Base-by-base conservation (phyloP, 2,113 vertebrate genomes). In the Mormyrus lacerda region DNA sequence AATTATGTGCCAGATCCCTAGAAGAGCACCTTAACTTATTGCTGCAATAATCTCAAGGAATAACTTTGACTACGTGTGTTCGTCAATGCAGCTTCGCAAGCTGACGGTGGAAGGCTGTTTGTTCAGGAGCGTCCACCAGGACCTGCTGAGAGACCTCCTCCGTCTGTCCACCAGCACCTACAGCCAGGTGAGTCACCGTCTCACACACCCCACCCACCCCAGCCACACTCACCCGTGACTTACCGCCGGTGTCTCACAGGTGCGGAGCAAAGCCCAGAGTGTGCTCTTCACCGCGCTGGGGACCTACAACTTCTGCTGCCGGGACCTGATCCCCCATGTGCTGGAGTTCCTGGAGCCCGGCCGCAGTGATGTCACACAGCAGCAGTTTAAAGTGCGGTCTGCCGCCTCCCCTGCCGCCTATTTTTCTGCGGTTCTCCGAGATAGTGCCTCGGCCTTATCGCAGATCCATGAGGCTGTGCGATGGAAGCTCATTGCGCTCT, bases 241-340 rank as follows among this genome's bases (percentile, higher is more conserved):
- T 2, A 55, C 50, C 47, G 15, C 50, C 47, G n/a, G 87, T 82
- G 61, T 92, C 73, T 73, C 88, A 0, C 93, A 99, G 98, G 97
- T 99, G 87, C 97, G 98, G 93, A 99, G 96, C 93, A 97, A 96
- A 95, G 98, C 98, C 93, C 98, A 99, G 91, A 97, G 95, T 89
- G 97, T 97, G 11, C 96, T 99, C 92, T 99, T 98, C 95, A 95
- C 96, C n/a, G 97, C 97, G 27, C 94, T 99, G 91, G 97, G 97
- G 92, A 98, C 97, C 0, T 99, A 99, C 93, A 99, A 98, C 90
- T 99, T 99, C 94, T 99, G 98, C 94, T 99, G 98, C 94, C 95
- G 98, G 94, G 98, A 99, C 93, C 94, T 99, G 27, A 98, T 99
- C 92, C 98, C 98, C 42, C 95, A 97, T 39, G 97, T 99, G 91